Base-by-base conservation (phyloP, 2,797 vertebrate species). In the Sebastes kiyomatsui region DNA sequence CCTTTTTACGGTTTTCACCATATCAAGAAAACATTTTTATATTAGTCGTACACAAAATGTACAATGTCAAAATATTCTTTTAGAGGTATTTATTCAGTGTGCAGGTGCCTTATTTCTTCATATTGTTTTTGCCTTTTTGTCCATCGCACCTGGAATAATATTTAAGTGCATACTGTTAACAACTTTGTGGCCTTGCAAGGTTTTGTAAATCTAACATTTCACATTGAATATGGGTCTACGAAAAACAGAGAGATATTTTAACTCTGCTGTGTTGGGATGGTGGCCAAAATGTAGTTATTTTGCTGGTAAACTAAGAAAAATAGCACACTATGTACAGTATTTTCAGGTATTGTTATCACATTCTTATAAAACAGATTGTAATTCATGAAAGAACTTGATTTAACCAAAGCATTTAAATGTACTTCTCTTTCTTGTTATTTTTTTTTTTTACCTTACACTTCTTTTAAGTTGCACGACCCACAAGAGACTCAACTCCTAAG, bases 151-250 rank as follows among this genome's bases (percentile, higher is more conserved):
- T 35, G 9, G 3, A 18, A 12, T 11, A 25, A 20, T 12, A 25
- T 20, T 33, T 18, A 35, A 56, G 52, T 25, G 14, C 52, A 56
- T 18, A 35, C 8, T 11, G 32, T 38, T 23, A 22, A 13, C 18
- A 30, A 14, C 18, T 30, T 12, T 32, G 28, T 23, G 46, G 20
- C 66, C 20, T 52, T 54, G 20, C 60, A 33, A 35, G 30, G 32
- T 35, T 64, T 18, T 23, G 10, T 16, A 72, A 49, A 49, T 61
- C 20, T 1, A 52, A 52, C 2, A 27, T 25, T 64, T 60, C 1
- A 60, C 38, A 58, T 2, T 4, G 1, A 72, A 23, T 4, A 1
- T n/a, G 12, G 4, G 1, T 0, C 16, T 7, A 46, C 8, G 2
- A 18, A 60, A 61, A 32, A 35, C 33, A 61, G 1, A 60, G 4